phyloP scores from a whole-genome alignment of 2,113 vertebrate genomes.

The Aphyosemion australe region DNA sequence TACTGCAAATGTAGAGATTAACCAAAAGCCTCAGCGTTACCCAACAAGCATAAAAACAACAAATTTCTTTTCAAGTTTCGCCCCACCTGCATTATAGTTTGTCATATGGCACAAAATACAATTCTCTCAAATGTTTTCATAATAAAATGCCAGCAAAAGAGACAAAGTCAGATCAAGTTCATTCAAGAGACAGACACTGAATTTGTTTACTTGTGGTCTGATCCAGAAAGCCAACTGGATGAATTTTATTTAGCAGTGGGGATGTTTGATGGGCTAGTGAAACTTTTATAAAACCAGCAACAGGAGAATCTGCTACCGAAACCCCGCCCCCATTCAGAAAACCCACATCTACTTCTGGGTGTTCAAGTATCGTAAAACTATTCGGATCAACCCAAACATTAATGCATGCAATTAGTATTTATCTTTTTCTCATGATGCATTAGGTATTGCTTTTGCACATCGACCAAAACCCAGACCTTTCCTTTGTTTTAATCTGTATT shows the following conservation, averaged over 20 bases:
- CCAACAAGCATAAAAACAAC: neutral
- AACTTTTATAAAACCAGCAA: slow-evolving; percentile 3
- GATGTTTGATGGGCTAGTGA: neutral
- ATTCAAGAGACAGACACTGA: slow-evolving; percentile 19
- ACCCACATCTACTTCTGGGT: slow-evolving; percentile 1
- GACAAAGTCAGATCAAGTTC: slow-evolving; percentile 2
- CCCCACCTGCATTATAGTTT: neutral
- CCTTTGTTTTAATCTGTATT: slow-evolving; percentile 18
- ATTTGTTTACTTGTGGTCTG: slow-evolving; percentile 7
- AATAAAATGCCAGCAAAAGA: slow-evolving; percentile 6
- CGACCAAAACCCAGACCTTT: slow-evolving; percentile 28
- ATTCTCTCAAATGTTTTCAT: neutral
- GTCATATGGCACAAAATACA: slow-evolving; percentile 23
- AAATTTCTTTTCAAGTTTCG: neutral
- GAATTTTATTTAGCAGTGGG: neutral
- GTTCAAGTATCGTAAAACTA: slow-evolving; percentile 11
- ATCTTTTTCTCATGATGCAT: slow-evolving; percentile 19
- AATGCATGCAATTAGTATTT: slow-evolving; percentile 19
- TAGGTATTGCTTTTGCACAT: slow-evolving; percentile 63
- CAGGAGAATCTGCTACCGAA: neutral
- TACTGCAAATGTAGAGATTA: slow-evolving; percentile 1
- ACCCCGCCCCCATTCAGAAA: slow-evolving; percentile 11
- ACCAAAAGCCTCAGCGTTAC: slow-evolving; percentile 7
- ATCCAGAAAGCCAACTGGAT: neutral
- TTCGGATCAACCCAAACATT: slow-evolving; percentile 23